Evolutionary conservation across 2,797 vertebrate genomes (phyloP).

Genomic region (Eurystomus glaucurus): DNA sequence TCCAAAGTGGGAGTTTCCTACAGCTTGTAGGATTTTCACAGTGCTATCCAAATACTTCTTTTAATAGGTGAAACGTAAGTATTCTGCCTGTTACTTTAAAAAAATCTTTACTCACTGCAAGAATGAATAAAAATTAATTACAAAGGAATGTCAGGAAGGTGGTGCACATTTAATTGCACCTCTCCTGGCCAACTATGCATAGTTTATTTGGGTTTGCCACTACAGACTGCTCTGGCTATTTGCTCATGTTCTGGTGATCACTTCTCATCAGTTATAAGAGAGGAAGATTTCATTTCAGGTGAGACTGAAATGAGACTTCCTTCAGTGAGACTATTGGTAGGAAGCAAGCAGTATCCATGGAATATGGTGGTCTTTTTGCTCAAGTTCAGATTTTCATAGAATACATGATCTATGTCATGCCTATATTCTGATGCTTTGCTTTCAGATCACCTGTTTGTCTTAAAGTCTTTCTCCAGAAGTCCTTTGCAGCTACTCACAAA

Average conservation of each 20-base stretch:
- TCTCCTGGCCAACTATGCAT: not conserved
- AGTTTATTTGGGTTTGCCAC: not conserved
- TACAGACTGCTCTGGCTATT: not conserved
- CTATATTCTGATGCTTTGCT: not conserved
- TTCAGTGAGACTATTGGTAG: not conserved
- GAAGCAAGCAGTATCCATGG: not conserved
- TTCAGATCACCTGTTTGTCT: not conserved
- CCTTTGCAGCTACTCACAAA: not conserved
- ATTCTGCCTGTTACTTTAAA: not conserved
- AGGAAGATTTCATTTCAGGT: not conserved
- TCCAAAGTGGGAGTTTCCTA: not conserved
- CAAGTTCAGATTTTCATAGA: not conserved
- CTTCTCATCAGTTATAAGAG: not conserved
- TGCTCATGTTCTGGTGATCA: not conserved
- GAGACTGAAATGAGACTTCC: not conserved
- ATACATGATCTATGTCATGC: fast-evolving
- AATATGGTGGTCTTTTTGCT: not conserved
- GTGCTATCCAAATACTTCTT: not conserved
- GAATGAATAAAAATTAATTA: not conserved
- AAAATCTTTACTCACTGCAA: not conserved
- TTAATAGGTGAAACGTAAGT: not conserved
- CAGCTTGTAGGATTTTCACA: not conserved
- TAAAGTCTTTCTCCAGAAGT: not conserved
- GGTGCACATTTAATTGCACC: not conserved
- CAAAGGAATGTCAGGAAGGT: not conserved